Conservation (phyloP, 2,888 invertebrate genomes). For the Cantharis nigra region DNA sequence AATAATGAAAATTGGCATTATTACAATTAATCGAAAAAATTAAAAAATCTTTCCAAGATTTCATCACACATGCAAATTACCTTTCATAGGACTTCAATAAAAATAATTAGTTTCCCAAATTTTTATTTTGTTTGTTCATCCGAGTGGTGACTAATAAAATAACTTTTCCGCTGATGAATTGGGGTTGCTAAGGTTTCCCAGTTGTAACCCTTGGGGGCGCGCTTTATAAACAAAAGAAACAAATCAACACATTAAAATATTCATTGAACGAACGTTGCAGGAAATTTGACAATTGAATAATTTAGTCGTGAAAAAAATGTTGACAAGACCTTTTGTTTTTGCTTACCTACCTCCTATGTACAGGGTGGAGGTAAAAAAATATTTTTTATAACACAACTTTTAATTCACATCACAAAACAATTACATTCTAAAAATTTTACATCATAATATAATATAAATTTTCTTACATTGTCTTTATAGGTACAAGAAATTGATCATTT, state of each 20-base stretch:
- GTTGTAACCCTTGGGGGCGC: neutral
- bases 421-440: constrained; percentile 9
- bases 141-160: neutral
- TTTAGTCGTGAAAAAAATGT: neutral
- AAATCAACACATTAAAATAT: neutral
- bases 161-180: neutral
- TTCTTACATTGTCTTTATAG: neutral
- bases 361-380: neutral
- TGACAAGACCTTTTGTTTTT: too few relatives aligned
- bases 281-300: neutral
- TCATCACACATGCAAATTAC: neutral
- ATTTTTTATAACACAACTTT: constrained; percentile 7
- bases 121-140: neutral
- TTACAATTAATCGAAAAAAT: neutral
- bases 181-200: neutral
- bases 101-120: neutral
- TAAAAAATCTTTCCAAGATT: neutral
- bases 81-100: neutral
- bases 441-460: constrained; percentile 1
- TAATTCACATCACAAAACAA: constrained; percentile 19
- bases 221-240: neutral
- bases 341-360: neutral
- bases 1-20: neutral
- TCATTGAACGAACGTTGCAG: neutral
- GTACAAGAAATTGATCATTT: neutral